Evolutionary conservation across 2,797 vertebrate species (phyloP).

Genomic region (Hirundo rustica): DNA sequence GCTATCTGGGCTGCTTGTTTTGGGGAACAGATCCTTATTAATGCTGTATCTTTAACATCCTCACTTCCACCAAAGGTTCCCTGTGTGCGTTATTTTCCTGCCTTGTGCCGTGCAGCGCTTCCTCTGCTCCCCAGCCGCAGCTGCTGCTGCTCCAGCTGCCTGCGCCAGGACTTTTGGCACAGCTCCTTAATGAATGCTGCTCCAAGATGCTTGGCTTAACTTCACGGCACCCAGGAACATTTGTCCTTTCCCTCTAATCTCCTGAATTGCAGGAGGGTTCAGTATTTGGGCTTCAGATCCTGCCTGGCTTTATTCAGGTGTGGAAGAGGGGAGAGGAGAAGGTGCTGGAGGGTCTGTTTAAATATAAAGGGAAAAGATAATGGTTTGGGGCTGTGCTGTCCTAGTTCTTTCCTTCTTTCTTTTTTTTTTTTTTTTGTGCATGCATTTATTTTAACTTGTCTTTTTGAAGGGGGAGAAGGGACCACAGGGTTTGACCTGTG

Average conservation of each 20-base stretch:
- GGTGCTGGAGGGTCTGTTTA: neutral
- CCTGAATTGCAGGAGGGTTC: slow-evolving; percentile 3
- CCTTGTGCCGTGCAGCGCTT: neutral
- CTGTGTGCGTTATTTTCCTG: slow-evolving; percentile 43
- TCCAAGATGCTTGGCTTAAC: slow-evolving; percentile 28
- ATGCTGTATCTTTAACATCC: slow-evolving; percentile 23
- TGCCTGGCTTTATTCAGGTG: slow-evolving; percentile 4
- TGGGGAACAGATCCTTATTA: slow-evolving; percentile 23
- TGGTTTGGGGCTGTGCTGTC: neutral
- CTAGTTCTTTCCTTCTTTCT: neutral
- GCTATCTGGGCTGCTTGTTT: slow-evolving; percentile 7
- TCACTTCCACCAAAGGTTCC: slow-evolving; percentile 28
- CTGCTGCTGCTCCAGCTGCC: slow-evolving; percentile 63
- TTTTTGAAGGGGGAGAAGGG: neutral
- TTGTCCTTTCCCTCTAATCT: slow-evolving; percentile 60
- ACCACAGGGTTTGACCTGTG: neutral
- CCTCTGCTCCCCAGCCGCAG: slow-evolving; percentile 34
- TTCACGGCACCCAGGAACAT: slow-evolving; percentile 18
- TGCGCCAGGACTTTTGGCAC: neutral
- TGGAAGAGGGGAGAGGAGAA: neutral
- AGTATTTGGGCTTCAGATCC: slow-evolving; percentile 11
- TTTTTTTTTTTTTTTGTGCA: neutral
- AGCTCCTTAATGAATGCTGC: slow-evolving; percentile 3
- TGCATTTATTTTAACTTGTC: slow-evolving; percentile 13
- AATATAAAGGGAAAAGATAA: neutral